Base-by-base conservation (phyloP, 2,888 invertebrate genomes). In the Tetheella fluctuosa region DNA sequence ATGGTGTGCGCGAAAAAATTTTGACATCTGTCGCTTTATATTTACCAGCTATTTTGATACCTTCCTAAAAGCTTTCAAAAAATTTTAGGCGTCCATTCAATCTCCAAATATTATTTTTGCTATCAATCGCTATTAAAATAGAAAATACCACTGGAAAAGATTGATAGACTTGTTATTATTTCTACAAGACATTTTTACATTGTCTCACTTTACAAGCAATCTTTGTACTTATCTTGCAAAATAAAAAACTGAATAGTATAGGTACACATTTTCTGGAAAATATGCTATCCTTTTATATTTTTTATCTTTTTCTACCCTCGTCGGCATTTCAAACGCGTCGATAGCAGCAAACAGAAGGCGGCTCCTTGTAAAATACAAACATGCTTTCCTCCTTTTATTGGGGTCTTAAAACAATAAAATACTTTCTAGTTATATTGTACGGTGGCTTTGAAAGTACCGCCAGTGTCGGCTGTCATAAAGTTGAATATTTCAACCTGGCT, bases 391-490 rank as follows among this genome's bases (percentile, higher is more conserved):
- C 37, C 53, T 69, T 88, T 86, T 87, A 85, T 84, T 79, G 73
- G 73, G 75, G 75, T 65, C 48, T 66, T 90, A 90, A 89, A 89
- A 89, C 85, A 90, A 89, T 89, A 87, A 83, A 85, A 70, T 71
- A 73, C 76, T 84, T 83, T 85, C 82, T 82, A 77, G 76, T 76
- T 73, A 48, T 63, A 62, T 69, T 57, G 65, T 68, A 62, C 68
- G 61, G 65, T 54, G 54, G 42, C 69, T 73, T 74, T 71, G 68
- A 72, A 62, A 60, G 57, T 48, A 65, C 70, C 76, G 59, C 61
- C 48, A 59, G 60, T 63, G 70, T 73, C 68, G 69, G 63, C 64
- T 61, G 70, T 71, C 71, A 62, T 83, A 83, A 86, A 85, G 68
- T 53, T 57, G 58, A 59, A 59, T 58, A 66, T 39, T 62, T 66